Evolutionary conservation across 2,113 vertebrate species (phyloP), one percentile per base, ranked within the genome.

Genomic region (Lepidothrix coronata): DNA sequence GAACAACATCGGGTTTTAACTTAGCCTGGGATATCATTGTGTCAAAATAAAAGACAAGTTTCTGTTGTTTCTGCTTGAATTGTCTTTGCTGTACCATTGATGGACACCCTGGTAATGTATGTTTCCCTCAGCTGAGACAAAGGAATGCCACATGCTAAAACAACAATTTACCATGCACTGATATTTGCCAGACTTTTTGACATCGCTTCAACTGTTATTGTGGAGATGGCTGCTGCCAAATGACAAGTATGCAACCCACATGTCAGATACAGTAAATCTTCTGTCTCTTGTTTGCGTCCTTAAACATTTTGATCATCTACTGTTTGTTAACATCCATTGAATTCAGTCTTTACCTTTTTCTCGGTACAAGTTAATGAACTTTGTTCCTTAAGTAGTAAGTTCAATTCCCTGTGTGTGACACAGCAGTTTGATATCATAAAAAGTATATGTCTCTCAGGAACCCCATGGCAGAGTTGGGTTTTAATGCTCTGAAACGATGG

Each of bases 1-100:
- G 76, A 87, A 88, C 37, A 82, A 57, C 83, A 93, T 92, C n/a
- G 22, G 66, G 57, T 95, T 88, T 88, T 70, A 88, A 73, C 30
- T 58, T 89, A 39, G 63, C 62, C 51, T 61, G 35, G 41, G 43
- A 39, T 87, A 81, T 6, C 3, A 33, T 91, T 94, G 80, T 84
- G 54, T 61, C 24, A 9, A 24, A n/a, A 71, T 72, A 19, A 31
- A 12, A 18, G 1, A 4, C 10, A 68, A n/a, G 28, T 66, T 9
- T 66, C 14, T 71, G 11, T 90, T 82, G 16, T 67, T 96, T 92
- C 44, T 92, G 48, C 52, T 93, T 67, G 57, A 94, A 82, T 81
- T 65, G n/a, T 61, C 25, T 85, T 41, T 73, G 27, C 44, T 49
- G 4, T 71, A 55, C 43, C 49, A 27, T 31, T 22, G 46, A 59